Percentiles rank a stretch among this genome's conserved stretches.
These are phyloP conservation scores for Panthera tigris DNA, from an alignment of 2,113 vertebrate species.

Conservation along the genomic window DNA sequence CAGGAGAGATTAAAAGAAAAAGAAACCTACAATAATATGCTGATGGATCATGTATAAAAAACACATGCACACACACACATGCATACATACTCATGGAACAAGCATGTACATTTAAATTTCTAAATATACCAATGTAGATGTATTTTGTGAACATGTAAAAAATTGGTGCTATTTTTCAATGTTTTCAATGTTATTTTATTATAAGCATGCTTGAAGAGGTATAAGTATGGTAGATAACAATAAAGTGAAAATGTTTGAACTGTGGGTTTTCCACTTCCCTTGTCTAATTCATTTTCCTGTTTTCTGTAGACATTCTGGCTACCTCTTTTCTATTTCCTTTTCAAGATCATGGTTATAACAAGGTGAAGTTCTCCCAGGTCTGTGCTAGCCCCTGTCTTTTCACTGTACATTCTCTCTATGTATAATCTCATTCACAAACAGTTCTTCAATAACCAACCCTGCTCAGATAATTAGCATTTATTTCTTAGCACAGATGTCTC, in stretches of 20 bases:
- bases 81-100: not conserved
- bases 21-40: not conserved
- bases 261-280: not conserved
- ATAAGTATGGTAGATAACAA: not conserved
- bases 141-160: not conserved
- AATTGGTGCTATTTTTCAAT: not conserved
- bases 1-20: not conserved
- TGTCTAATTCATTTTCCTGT: not conserved
- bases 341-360: not conserved
- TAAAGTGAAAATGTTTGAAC: not conserved
- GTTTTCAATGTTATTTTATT: not conserved
- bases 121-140: not conserved
- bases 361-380: not conserved
- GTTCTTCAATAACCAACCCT: not conserved
- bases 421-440: not conserved
- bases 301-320: not conserved
- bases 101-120: not conserved
- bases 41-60: not conserved
- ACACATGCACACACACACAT: not conserved
- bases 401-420: not conserved
- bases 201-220: not conserved
- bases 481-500: slow-evolving; percentile 32
- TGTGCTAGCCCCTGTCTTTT: not conserved
- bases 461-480: slow-evolving; percentile 23
- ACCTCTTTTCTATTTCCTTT: not conserved